Evolutionary conservation across 2,888 invertebrate species (phyloP).

Genomic region (Mesorhabditis belari): DNA sequence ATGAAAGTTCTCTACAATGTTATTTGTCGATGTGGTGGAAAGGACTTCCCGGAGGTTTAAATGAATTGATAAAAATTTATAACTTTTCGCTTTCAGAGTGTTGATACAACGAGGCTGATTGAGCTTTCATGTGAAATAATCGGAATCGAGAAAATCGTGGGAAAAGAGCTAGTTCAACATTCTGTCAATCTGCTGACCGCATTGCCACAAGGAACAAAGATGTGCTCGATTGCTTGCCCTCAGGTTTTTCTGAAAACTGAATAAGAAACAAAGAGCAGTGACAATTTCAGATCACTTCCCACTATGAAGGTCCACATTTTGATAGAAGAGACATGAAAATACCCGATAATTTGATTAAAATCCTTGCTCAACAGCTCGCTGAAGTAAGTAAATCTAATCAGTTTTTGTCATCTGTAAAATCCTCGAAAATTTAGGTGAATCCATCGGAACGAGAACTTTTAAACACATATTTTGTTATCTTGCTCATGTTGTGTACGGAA

Average conservation of each 20-base stretch:
- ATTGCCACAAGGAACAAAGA: background rate
- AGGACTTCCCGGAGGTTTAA: conserved; percentile 1
- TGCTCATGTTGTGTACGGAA: conserved; percentile 23
- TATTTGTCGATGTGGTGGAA: conserved; percentile 21
- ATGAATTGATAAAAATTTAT: background rate
- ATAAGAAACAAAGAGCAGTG: no score
- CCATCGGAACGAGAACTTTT: conserved; percentile 19
- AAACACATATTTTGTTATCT: conserved; percentile 32
- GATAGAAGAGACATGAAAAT: conserved; percentile 33
- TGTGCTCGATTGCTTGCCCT: background rate
- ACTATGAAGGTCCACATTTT: background rate
- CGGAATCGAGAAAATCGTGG: background rate
- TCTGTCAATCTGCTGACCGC: background rate
- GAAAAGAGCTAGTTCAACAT: background rate
- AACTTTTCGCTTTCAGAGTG: background rate
- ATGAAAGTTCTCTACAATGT: conserved; percentile 42
- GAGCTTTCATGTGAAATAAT: background rate
- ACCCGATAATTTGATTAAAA: conserved; percentile 21
- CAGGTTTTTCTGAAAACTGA: background rate
- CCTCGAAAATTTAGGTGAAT: no score
- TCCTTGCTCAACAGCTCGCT: conserved; percentile 24
- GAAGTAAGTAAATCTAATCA: conserved; percentile 6
- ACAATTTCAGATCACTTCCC: background rate
- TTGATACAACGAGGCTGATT: background rate
- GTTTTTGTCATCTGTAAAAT: no score